These are phyloP conservation scores for Discoglossus pictus DNA, from an alignment of 2,797 vertebrate species.

Conservation along the genomic window DNA sequence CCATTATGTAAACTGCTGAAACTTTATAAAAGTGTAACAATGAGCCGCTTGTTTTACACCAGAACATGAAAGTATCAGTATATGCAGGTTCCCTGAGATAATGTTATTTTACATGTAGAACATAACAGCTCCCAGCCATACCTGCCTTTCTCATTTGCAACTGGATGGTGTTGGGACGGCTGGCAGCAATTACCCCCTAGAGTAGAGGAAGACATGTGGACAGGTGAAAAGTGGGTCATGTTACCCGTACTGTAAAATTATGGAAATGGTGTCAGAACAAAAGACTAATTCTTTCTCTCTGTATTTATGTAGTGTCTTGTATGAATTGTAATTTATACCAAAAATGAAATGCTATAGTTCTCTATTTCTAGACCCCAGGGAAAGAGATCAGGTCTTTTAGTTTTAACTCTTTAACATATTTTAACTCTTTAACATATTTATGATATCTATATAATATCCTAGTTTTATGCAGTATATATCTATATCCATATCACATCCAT, in stretches of 20 bases:
- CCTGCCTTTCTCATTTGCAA: conserved; percentile 27
- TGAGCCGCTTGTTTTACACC: conserved; percentile 17
- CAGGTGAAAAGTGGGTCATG: conserved; percentile 39
- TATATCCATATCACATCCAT: too few species aligned
- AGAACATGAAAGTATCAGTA: conserved; percentile 6
- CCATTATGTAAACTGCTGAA: conserved; percentile 6
- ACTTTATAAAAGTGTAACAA: conserved; percentile 8
- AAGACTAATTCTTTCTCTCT: conserved; percentile 33
- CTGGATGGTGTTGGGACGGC: background rate
- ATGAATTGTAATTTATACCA: conserved; percentile 20
- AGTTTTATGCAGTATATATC: too few species aligned
- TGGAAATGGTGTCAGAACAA: conserved; percentile 20
- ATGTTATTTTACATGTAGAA: conserved; percentile 23
- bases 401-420: too few species aligned
- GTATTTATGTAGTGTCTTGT: conserved; percentile 10
- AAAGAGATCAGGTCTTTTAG: too few species aligned
- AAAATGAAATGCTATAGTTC: background rate
- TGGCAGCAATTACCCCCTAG: conserved; percentile 37
- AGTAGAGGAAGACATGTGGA: conserved; percentile 5
- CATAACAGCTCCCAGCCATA: background rate
- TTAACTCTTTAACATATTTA: too few species aligned
- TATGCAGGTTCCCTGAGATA: conserved; percentile 7
- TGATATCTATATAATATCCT: too few species aligned
- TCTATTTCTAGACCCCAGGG: too few species aligned
- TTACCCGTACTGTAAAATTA: conserved; percentile 19